Evolutionary conservation across 2,113 vertebrate species (phyloP), one percentile per base, ranked within the genome.

Genomic region (Calypte anna): DNA sequence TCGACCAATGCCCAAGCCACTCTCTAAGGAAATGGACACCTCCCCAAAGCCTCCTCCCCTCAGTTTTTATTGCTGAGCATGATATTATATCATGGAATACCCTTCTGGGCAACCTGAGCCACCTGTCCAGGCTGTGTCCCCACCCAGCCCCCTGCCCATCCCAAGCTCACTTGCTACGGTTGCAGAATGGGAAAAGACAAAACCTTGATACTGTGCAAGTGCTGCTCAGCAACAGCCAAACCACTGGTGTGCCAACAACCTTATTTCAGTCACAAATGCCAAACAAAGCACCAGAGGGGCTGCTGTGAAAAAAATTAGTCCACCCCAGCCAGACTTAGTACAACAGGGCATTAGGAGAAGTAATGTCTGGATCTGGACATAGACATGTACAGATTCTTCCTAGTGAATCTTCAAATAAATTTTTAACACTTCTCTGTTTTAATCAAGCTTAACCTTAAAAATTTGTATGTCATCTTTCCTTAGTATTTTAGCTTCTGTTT

Each of bases 1-100:
- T 0, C 75, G 38, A 70, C 9, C 0, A 0, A 62, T 48, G 33
- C 5, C 27, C 48, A 75, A 74, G 14, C 17, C 25, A 51, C 13
- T 31, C 69, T 78, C 28, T 20, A 78, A 67, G 17, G n/a, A 31
- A 75, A 72, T 13, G 6, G 33, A 7, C 22, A 75, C 22, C 22
- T 78, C 28, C n/a, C 27, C 15, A 38, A 54, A 74, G 54, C 19
- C 22, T 63, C 16, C 17, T 50, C 24, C 8, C 10, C 25, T 48
- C 36, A 25, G 19, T 36, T 79, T 67, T 51, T 24, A 58, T 10
- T 82, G 10, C 20, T 55, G 11, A 78, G 30, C 1, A 3, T 27
- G 40, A 69, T 2, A 6, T 58, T 70, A 2, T 4, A 14, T 21
- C 1, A 4, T 28, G 19, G 17, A 82, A 46, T 5, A 75, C 14